A percentile compares a stretch with the other conserved stretches of the same genome.
These are phyloP conservation scores for Eulacestoma nigropectus DNA, from an alignment of 2,113 vertebrate genomes.

Conservation along the genomic window DNA sequence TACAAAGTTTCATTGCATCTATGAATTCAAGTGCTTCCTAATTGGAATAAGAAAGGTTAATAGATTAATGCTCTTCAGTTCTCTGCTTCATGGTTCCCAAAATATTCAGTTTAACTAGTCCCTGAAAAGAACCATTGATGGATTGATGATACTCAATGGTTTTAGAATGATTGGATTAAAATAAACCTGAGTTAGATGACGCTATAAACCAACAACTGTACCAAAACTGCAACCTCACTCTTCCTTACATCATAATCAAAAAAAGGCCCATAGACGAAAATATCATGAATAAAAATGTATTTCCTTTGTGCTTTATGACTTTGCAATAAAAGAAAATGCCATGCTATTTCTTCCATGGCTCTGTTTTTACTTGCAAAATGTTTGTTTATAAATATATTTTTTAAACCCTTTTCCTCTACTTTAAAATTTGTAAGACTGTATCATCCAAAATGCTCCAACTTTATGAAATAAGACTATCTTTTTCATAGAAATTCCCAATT, in stretches of 20 bases:
- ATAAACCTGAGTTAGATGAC: neutral
- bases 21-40: neutral
- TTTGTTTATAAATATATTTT: neutral
- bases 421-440: neutral
- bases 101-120: neutral
- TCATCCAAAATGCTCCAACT: neutral
- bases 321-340: neutral
- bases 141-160: neutral
- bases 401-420: neutral
- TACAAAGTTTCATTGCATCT: neutral
- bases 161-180: neutral
- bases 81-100: neutral
- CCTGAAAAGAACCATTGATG: neutral
- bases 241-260: neutral
- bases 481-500: neutral
- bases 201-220: neutral
- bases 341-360: neutral
- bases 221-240: neutral
- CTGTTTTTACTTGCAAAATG: neutral
- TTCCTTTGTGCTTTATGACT: neutral
- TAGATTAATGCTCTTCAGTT: neutral
- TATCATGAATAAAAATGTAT: neutral
- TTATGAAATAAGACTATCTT: neutral
- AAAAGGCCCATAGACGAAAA: neutral
- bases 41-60: neutral